These are phyloP conservation scores for Penelope pileata DNA, from an alignment of 2,113 vertebrate genomes.

Conservation along the genomic window DNA sequence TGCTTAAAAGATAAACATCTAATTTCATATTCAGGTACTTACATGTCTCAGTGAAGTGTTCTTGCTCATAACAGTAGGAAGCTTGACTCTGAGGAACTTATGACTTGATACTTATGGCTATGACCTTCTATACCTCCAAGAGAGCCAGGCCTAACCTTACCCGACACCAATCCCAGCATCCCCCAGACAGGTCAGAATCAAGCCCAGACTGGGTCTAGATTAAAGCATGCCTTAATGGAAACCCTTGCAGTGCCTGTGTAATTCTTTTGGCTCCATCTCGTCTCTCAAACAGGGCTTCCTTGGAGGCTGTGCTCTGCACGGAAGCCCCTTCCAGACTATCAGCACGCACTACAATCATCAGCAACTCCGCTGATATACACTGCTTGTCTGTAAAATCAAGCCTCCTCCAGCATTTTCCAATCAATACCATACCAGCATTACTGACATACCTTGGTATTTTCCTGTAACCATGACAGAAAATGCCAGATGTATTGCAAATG, in stretches of 20 bases:
- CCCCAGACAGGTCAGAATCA: background rate
- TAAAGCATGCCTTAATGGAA: background rate
- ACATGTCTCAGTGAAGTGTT: background rate
- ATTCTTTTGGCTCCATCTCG: background rate
- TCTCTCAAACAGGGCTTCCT: background rate
- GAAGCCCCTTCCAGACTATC: background rate
- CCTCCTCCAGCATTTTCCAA: background rate
- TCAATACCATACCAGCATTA: background rate
- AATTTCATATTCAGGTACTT: background rate
- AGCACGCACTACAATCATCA: background rate
- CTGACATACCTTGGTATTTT: background rate
- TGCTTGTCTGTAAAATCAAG: background rate
- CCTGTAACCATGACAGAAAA: background rate
- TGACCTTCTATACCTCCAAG: accelerated
- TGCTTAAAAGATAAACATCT: background rate
- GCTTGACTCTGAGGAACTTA: background rate
- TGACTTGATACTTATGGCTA: background rate
- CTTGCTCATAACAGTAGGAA: background rate
- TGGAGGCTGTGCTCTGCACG: background rate
- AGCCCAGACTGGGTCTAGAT: background rate
- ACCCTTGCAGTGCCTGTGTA: background rate
- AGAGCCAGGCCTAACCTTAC: background rate
- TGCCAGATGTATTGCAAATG: background rate
- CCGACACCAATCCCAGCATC: background rate
- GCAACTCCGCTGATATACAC: background rate